Evolutionary conservation across 2,888 invertebrate species (phyloP).

Genomic region (Tridacna gigas): DNA sequence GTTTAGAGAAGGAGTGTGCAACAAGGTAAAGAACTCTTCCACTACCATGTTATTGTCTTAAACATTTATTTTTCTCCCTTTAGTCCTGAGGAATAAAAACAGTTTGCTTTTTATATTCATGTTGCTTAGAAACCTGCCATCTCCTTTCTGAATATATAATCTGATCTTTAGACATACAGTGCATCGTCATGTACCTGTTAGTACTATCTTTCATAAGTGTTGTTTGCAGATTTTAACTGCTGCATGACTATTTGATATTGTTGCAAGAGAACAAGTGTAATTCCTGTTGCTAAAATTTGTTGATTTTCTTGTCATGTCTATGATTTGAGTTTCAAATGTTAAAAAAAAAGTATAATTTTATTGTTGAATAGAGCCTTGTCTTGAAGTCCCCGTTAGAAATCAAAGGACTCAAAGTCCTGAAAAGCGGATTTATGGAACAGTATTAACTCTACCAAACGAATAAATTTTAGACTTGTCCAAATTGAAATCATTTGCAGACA

Average conservation of each 20-base stretch:
- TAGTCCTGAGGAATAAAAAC: not conserved
- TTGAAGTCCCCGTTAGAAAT: too few relatives aligned
- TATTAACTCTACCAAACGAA: too few relatives aligned
- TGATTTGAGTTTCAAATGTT: not conserved
- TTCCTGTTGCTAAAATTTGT: not conserved
- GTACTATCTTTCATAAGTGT: not conserved
- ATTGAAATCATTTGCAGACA: too few relatives aligned
- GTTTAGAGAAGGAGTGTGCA: not conserved
- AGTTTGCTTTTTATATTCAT: conserved; percentile 24
- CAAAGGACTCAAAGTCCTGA: too few relatives aligned
- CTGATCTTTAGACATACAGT: not conserved
- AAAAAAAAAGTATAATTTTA: too few relatives aligned
- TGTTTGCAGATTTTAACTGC: not conserved
- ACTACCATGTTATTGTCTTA: conserved; percentile 13
- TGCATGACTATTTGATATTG: conserved; percentile 17
- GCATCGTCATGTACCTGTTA: not conserved
- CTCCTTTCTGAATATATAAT: not conserved
- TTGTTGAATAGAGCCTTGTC: too few relatives aligned
- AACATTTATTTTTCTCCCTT: conserved; percentile 21
- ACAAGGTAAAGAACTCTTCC: conserved; percentile 12
- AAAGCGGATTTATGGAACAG: too few relatives aligned
- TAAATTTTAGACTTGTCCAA: too few relatives aligned
- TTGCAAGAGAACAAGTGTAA: not conserved
- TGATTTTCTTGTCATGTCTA: not conserved
- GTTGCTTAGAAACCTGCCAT: conserved; percentile 29